Percentiles rank a stretch among this genome's conserved stretches.
phyloP scores from a whole-genome alignment of 2,797 vertebrate species.

The Gymnoscopelus microlampas region DNA sequence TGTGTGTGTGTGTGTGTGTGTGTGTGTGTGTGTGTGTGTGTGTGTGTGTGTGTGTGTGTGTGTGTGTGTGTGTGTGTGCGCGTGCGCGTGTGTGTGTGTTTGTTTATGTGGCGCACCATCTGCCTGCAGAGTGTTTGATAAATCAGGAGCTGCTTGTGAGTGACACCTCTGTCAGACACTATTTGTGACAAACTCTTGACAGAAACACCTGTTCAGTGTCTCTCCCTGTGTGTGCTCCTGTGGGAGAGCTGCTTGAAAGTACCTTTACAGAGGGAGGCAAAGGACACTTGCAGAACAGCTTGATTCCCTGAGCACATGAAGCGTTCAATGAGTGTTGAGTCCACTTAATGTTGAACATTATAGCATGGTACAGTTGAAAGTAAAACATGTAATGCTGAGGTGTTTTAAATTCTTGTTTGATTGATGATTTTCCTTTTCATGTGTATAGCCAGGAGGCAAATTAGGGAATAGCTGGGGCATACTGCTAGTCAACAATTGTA shows the following conservation, averaged over 20 bases:
- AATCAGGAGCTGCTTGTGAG: slow-evolving; percentile 64
- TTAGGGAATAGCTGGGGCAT: too few species aligned
- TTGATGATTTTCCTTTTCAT: too few species aligned
- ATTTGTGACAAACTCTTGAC: slow-evolving; percentile 59
- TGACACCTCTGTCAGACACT: slow-evolving; percentile 62
- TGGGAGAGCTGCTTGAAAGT: slow-evolving; percentile 35
- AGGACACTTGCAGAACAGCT: background rate
- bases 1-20: slow-evolving; percentile 26
- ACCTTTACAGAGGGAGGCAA: slow-evolving; percentile 5
- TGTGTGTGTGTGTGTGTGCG: slow-evolving; percentile 17
- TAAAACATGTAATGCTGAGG: too few species aligned
- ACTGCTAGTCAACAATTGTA: background rate
- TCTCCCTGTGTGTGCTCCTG: slow-evolving; percentile 29
- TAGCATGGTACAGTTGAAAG: too few species aligned
- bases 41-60: slow-evolving; percentile 46
- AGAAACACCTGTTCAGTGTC: slow-evolving; percentile 67
- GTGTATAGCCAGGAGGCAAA: too few species aligned
- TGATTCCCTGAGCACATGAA: slow-evolving; percentile 1
- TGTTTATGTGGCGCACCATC: slow-evolving; percentile 69
- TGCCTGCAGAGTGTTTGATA: slow-evolving; percentile 67
- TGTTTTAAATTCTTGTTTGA: too few species aligned
- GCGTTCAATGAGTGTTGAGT: background rate
- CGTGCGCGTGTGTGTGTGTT: slow-evolving; percentile 4
- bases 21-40: slow-evolving; percentile 30
- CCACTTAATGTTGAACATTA: background rate